Evolutionary conservation across 2,797 vertebrate species (phyloP).

Genomic region (Australoheros facetus): DNA sequence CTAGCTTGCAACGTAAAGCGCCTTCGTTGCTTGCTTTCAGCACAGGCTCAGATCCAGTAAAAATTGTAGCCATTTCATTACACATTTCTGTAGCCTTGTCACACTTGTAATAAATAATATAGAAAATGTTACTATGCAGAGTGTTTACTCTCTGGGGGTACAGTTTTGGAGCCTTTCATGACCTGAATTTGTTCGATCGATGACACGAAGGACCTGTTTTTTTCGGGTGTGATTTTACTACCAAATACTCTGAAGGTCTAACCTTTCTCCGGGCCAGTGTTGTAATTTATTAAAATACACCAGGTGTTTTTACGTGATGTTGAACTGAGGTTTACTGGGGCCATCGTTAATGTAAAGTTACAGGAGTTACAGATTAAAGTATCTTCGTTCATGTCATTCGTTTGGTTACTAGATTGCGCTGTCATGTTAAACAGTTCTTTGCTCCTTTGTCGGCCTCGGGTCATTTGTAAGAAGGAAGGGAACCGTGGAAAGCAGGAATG

Average conservation of each 20-base stretch:
- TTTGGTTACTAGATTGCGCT: not conserved
- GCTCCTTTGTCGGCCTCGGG: not conserved
- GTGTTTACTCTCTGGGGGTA: not conserved
- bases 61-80: not conserved
- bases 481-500: not conserved
- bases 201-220: not conserved
- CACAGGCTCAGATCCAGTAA: not conserved
- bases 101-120: not conserved
- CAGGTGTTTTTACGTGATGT: not conserved
- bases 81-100: not conserved
- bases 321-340: not conserved
- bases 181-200: not conserved
- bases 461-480: not conserved
- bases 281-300: not conserved
- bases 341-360: not conserved
- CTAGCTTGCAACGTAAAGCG: conserved; percentile 8
- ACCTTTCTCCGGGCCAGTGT: not conserved
- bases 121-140: not conserved
- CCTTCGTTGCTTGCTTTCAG: not conserved
- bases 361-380: not conserved
- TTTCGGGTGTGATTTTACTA: not conserved
- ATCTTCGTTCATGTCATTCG: not conserved
- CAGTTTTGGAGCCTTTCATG: not conserved
- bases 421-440: not conserved
- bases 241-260: not conserved